Evolutionary conservation across 2,797 vertebrate species (phyloP), one percentile per base, ranked within the genome.

Genomic region (Lepidocolaptes lacrymiger): DNA sequence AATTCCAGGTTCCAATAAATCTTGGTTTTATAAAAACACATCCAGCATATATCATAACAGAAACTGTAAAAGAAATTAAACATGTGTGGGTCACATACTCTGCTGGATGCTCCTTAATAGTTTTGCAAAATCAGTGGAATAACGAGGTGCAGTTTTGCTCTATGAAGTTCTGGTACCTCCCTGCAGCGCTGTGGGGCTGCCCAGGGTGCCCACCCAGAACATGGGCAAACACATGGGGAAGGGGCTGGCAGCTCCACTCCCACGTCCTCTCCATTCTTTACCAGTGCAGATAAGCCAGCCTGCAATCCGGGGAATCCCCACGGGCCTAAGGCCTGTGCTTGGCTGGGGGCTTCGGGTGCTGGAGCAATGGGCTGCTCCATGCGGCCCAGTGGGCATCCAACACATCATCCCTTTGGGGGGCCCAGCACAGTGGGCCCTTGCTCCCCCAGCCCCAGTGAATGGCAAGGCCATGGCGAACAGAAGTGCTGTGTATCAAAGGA

Each of bases 1-100:
- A 94, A 91, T 89, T 81, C 75, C 89, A 93, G 95, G 89, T 96
- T 94, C 52, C 30, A 90, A 91, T 96, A 95, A 93, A 95, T 95
- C 76, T 93, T 94, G 6, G 0, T 77, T 94, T 91, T 81, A 93
- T 91, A 86, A 87, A 96, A 95, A 86, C 56, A 76, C 52, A 84
- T 74, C 21, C 41, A 93, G 66, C 55, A 46, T 56, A 87, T 88
- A 94, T 88, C 77, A 88, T 95, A 97, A 88, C 54, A 89, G 79
- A 90, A 85, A 79, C 85, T 36, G 34, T 92, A 90, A 93, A 93
- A 96, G 73, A 91, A 96, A 96, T 94, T 75, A 89, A 95, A 91
- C 94, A 89, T 74, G 58, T 92, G 93, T 73, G 91, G 79, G 82
- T 96, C 89, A 55, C 87, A 66, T 46, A 88, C 69, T 69, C 82